These are phyloP conservation scores for Coregonus ussuriensis DNA, from an alignment of 2,797 vertebrate species.

Conservation along the genomic window DNA sequence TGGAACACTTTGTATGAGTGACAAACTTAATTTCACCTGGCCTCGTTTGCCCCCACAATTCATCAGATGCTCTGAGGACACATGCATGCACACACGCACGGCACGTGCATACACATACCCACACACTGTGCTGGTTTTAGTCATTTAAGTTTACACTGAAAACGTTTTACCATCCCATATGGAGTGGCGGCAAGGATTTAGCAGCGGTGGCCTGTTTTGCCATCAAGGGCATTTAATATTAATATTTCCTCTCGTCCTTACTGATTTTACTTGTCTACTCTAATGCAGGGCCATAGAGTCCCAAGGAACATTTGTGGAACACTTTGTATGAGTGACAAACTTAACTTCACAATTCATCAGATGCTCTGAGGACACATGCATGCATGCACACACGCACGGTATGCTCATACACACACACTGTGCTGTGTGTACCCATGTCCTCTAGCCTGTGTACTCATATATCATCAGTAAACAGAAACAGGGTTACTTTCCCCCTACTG, in stretches of 20 bases:
- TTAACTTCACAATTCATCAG: too few relatives aligned
- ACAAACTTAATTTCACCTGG: too few relatives aligned
- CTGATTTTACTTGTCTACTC: slow-evolving; percentile 4
- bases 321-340: too few relatives aligned
- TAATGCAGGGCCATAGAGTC: background rate
- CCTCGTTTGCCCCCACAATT: too few relatives aligned
- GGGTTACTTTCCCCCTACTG: slow-evolving; percentile 11
- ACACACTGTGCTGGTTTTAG: slow-evolving; percentile 7
- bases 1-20: too few relatives aligned
- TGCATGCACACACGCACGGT: background rate
- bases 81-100: slow-evolving; percentile 1
- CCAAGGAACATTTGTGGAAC: too few relatives aligned
- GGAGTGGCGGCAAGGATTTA: too few relatives aligned
- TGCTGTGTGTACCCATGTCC: slow-evolving; percentile 25
- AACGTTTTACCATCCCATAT: too few relatives aligned
- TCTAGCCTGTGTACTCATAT: slow-evolving; percentile 37
- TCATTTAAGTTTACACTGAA: too few relatives aligned
- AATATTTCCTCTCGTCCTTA: slow-evolving; percentile 28
- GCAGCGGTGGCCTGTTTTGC: slow-evolving; percentile 24
- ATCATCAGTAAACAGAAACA: slow-evolving; percentile 41
- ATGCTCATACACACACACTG: slow-evolving; percentile 7
- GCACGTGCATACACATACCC: slow-evolving; percentile 8
- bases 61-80: too few relatives aligned
- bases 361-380: background rate
- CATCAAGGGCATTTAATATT: slow-evolving; percentile 25